Base-by-base conservation (phyloP, 1,140 invertebrate species). In the Diprion similis region DNA sequence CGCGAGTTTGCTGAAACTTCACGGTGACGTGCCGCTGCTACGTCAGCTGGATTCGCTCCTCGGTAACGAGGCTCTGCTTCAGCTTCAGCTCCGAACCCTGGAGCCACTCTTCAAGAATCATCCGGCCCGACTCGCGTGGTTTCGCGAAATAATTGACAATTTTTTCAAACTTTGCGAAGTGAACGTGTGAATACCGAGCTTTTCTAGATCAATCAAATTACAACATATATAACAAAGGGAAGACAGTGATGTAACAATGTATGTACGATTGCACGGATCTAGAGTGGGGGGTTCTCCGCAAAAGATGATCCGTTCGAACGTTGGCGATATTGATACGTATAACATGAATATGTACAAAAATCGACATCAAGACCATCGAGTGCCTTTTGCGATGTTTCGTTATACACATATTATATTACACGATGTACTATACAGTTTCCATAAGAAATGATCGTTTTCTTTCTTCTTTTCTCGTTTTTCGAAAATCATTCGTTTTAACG, bases 151-250 rank as follows among this genome's bases (percentile, higher is more conserved):
- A 64, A 91, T 96, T 80, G 94, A 95, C 84, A 96, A 96, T 89
- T 94, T 95, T 86, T 91, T 95, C 81, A 95, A 95, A 89, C 87
- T 96, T 64, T 96, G 95, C 94, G 95, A 96, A 86, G 92, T 93
- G 76, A 96, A 96, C 81, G 93, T 94, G 92, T 92, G 91, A 92
- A 85, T 65, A 73, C 24, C 66, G 59, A 18, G 66, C 74, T 70
- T 74, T 8, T 59, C 51, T 13, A 59, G 51, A 37, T 37, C 37
- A 68, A 68, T 15, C 37, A 7, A 37, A 37, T 37, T 17, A 37
- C 37, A 10, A 68, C 48, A 37, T 46, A 46, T n/a, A 70, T 46
- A 70, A 45, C 15, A 64, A 8, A 64, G 51, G 46, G 45, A 71
- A 71, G 13, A 64, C 17, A 15, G 59, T 64, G 13, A 64, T 17